These are phyloP conservation scores for Thaumatotibia leucotreta DNA, from an alignment of 1,140 invertebrate species.

Conservation along the genomic window DNA sequence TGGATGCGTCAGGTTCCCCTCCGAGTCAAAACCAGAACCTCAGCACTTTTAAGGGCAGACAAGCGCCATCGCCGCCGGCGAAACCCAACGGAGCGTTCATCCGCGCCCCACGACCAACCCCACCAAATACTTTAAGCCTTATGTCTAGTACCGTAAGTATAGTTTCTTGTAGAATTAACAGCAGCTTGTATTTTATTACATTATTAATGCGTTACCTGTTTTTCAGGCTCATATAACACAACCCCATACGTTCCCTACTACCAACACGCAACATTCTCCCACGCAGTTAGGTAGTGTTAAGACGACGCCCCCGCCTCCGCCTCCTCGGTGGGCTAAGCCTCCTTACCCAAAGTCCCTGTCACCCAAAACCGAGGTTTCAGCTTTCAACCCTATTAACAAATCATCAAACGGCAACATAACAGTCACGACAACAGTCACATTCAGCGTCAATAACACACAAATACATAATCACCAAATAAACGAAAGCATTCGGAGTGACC, in stretches of 20 bases:
- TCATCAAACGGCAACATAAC: conserved; percentile 80
- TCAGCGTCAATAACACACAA: conserved; percentile 82
- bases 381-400: conserved; percentile 70
- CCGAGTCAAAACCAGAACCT: conserved; percentile 70
- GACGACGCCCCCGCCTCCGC: conserved; percentile 79
- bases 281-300: conserved; percentile 53
- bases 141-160: conserved; percentile 75
- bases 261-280: conserved; percentile 58
- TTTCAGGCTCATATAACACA: conserved; percentile 77
- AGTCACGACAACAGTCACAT: conserved; percentile 89
- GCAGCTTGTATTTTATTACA: conserved; percentile 35
- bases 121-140: conserved; percentile 88
- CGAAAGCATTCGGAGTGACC: conserved; percentile 63
- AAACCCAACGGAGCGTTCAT: conserved; percentile 64
- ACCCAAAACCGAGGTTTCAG: conserved; percentile 78
- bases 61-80: conserved; percentile 72
- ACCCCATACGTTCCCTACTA: conserved; percentile 66
- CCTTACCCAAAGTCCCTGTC: conserved; percentile 79
- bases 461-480: conserved; percentile 72
- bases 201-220: conserved; percentile 59
- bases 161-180: conserved; percentile 12
- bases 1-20: conserved; percentile 69
- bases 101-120: conserved; percentile 84
- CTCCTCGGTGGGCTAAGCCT: conserved; percentile 81
- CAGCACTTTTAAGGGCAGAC: conserved; percentile 79